phyloP scores from a whole-genome alignment of 2,113 vertebrate genomes.

The Barbus barbus region DNA sequence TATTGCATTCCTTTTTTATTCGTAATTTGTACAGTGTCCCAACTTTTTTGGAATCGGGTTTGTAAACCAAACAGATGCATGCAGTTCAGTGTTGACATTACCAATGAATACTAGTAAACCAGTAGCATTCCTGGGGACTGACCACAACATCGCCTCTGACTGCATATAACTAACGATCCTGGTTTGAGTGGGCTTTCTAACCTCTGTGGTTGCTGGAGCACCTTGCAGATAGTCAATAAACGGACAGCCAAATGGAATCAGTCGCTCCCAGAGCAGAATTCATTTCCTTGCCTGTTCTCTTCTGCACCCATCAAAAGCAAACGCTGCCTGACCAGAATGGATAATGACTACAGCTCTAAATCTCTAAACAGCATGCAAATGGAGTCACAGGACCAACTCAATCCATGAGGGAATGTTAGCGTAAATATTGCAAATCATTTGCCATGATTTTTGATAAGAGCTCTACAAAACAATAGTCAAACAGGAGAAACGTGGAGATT shows the following conservation, averaged over 20 bases:
- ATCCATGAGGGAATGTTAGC: not conserved
- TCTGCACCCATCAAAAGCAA: not conserved
- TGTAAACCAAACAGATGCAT: no score
- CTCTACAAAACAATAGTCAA: not conserved
- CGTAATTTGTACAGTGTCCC: no score
- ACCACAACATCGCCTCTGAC: not conserved
- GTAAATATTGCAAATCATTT: not conserved
- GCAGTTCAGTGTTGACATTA: not conserved
- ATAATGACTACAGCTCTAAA: not conserved
- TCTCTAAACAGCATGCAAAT: not conserved
- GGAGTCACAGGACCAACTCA: not conserved
- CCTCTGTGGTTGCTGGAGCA: not conserved
- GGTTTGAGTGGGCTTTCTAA: not conserved
- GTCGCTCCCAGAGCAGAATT: not conserved
- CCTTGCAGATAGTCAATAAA: slow-evolving; percentile 8
- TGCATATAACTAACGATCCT: not conserved
- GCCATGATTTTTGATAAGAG: not conserved
- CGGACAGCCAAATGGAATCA: not conserved
- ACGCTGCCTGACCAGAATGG: slow-evolving; percentile 9
- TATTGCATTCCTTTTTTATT: no score
- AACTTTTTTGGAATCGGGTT: no score
- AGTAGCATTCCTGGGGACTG: not conserved
- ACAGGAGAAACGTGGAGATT: not conserved
- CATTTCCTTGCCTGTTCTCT: not conserved
- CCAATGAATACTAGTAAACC: not conserved